phyloP scores from a whole-genome alignment of 1,140 invertebrate species.

The Pseudomyrmex cubaensis region DNA sequence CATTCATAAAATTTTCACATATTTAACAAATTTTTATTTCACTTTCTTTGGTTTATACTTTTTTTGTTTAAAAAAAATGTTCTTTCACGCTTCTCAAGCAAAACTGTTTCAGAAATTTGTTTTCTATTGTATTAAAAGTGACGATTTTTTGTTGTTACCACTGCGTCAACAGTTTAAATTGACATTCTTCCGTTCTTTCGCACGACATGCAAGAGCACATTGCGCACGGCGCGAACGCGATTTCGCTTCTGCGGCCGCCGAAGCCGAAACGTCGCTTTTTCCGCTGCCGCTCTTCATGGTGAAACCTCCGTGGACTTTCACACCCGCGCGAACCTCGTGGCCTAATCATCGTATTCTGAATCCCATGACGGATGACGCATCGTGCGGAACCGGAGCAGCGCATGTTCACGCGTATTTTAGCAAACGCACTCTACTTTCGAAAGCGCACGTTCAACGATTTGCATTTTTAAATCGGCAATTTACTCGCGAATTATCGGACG shows the following conservation, averaged over 20 bases:
- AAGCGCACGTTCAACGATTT: not conserved
- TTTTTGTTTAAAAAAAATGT: too few relatives aligned
- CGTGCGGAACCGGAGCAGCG: constrained; percentile 7
- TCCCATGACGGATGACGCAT: constrained; percentile 31
- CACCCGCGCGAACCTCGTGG: constrained; percentile 43
- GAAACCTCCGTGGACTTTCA: constrained; percentile 66
- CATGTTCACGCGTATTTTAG: not conserved
- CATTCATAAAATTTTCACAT: too few relatives aligned
- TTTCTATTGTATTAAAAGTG: too few relatives aligned
- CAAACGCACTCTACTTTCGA: constrained; percentile 16
- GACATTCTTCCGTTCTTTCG: not conserved
- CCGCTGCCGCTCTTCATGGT: constrained; percentile 55
- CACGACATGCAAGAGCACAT: constrained; percentile 6
- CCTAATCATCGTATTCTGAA: constrained; percentile 19
- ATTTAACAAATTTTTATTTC: too few relatives aligned
- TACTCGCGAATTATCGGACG: not conserved
- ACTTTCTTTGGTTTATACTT: too few relatives aligned
- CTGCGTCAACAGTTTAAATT: not conserved
- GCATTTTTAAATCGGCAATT: not conserved
- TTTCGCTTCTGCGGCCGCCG: constrained; percentile 56
- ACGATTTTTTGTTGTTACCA: too few relatives aligned
- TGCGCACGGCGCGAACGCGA: constrained; percentile 38
- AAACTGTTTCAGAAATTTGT: too few relatives aligned
- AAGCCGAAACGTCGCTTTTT: constrained; percentile 14
- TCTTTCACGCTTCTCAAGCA: too few relatives aligned